Percentiles rank a stretch among this genome's conserved stretches.
phyloP scores from a whole-genome alignment of 2,888 invertebrate species.

The Agrochola circellaris region DNA sequence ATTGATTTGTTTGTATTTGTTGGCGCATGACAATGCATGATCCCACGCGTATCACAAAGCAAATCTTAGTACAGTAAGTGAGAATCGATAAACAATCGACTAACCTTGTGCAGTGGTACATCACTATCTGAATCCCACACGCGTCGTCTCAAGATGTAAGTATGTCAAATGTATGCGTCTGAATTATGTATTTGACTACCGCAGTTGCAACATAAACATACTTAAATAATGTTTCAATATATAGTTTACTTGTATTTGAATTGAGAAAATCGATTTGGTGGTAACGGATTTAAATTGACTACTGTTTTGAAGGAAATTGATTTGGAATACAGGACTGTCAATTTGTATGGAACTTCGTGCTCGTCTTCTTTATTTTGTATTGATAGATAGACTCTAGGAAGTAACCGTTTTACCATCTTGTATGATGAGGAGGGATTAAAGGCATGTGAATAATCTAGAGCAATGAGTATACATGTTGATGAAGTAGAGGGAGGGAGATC shows the following conservation, averaged over 20 bases:
- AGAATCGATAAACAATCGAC: slow-evolving; percentile 28
- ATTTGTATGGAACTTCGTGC: slow-evolving; percentile 31
- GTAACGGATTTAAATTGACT: slow-evolving; percentile 34
- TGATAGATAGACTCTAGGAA: neutral
- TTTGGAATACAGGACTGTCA: slow-evolving; percentile 23
- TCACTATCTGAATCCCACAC: slow-evolving; percentile 53
- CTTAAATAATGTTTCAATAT: slow-evolving; percentile 40
- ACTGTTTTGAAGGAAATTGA: slow-evolving; percentile 45
- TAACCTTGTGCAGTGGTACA: slow-evolving; percentile 19
- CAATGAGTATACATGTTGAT: neutral
- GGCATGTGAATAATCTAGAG: neutral
- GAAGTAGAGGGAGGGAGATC: neutral
- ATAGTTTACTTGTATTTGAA: slow-evolving; percentile 11
- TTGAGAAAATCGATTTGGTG: slow-evolving; percentile 43
- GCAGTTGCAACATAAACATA: slow-evolving; percentile 48
- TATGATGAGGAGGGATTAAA: neutral
- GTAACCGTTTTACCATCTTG: neutral
- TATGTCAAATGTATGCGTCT: slow-evolving; percentile 62
- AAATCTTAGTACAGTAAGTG: neutral
- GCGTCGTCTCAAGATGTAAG: slow-evolving; percentile 44
- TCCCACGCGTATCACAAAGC: neutral
- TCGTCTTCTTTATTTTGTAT: neutral
- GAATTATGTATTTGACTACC: slow-evolving; percentile 61
- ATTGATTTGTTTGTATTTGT: slow-evolving; percentile 18
- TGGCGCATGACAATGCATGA: slow-evolving; percentile 16